phyloP scores from a whole-genome alignment of 1,140 invertebrate species.

The Andricus grossulariae region DNA sequence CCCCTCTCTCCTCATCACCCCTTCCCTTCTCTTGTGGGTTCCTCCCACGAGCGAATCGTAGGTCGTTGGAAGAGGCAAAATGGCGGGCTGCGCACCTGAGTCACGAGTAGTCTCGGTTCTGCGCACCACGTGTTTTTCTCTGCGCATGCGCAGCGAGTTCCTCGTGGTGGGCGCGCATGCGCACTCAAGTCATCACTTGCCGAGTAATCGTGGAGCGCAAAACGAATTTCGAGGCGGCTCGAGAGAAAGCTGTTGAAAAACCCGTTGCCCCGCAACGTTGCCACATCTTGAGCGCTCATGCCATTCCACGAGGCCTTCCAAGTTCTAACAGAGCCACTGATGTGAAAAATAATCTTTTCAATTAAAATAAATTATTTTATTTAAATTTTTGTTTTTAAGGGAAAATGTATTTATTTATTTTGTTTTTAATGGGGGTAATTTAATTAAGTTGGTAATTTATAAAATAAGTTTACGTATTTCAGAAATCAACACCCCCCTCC shows the following conservation, averaged over 20 bases:
- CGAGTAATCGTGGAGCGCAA: not conserved
- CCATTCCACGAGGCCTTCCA: no score
- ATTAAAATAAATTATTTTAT: no score
- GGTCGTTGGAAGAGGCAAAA: slow-evolving; percentile 17
- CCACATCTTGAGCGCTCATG: no score
- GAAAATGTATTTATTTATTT: not conserved
- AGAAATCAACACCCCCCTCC: no score
- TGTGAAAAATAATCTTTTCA: no score
- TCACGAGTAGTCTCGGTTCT: not conserved
- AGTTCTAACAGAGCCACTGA: no score
- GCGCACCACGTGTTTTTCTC: slow-evolving; percentile 22
- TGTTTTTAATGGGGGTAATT: not conserved
- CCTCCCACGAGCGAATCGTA: not conserved
- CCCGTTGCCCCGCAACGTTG: not conserved
- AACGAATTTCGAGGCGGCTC: slow-evolving; percentile 8
- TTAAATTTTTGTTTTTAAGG: not conserved
- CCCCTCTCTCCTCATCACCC: not conserved
- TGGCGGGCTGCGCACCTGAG: not conserved
- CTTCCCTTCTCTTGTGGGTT: not conserved
- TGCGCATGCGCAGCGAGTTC: slow-evolving; percentile 50
- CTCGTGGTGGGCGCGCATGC: slow-evolving; percentile 27
- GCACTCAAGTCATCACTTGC: not conserved
- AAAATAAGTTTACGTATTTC: no score
- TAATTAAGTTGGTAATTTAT: no score
- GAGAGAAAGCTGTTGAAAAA: not conserved